These are phyloP conservation scores for Chelonia mydas DNA, from an alignment of 2,797 vertebrate genomes.

Conservation along the genomic window DNA sequence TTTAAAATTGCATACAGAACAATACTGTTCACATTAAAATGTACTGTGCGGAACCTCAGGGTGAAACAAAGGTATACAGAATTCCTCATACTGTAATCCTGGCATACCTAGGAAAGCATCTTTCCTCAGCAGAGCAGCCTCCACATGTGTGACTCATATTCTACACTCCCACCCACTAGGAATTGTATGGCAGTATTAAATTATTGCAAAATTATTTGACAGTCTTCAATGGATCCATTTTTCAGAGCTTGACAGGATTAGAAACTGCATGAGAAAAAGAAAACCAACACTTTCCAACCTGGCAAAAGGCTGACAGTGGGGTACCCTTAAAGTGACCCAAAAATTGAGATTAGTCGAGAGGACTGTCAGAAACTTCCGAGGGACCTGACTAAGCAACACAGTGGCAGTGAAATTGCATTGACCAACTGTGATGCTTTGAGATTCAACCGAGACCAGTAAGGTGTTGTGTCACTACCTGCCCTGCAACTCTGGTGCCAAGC, in stretches of 20 bases:
- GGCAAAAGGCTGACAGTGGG: not conserved
- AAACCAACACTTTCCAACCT: not conserved
- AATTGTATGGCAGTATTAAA: not conserved
- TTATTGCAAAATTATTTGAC: not conserved
- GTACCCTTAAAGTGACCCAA: not conserved
- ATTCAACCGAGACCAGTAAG: not conserved
- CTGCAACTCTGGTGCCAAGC: not conserved
- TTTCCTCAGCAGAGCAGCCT: not conserved
- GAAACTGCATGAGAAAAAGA: not conserved
- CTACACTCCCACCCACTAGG: constrained; percentile 21
- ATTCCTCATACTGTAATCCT: not conserved
- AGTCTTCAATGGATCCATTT: not conserved
- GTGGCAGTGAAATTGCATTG: not conserved
- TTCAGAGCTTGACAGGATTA: not conserved
- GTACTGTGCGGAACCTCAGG: not conserved
- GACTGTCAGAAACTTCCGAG: not conserved
- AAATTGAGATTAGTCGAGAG: not conserved
- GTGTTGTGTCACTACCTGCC: no score
- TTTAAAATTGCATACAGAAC: not conserved
- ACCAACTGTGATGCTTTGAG: not conserved
- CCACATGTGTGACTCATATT: not conserved
- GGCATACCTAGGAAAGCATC: no score
- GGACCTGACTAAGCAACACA: not conserved
- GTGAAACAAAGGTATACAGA: not conserved
- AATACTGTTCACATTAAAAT: not conserved